A percentile compares a stretch with the other conserved stretches of the same genome.
Conservation (phyloP, 2,888 invertebrate species). For the Eurytoma adleriae region DNA sequence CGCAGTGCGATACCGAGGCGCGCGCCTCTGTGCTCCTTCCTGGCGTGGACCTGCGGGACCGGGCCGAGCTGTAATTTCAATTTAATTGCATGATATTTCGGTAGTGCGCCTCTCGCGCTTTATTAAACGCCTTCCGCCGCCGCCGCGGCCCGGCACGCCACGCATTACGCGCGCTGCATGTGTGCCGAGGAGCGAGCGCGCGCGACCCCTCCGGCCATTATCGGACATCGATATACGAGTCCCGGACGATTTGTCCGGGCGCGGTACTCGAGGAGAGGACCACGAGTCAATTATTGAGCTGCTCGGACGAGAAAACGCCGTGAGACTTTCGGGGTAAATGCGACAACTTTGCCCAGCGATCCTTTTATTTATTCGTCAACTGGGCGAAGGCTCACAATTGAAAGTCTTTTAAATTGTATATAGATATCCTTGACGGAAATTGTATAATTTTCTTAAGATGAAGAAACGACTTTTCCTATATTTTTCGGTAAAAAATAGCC, state of each 20-base stretch:
- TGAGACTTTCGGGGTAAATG: too few relatives aligned
- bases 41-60: constrained; percentile 57
- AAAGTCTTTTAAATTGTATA: too few relatives aligned
- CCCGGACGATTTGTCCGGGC: constrained; percentile 35
- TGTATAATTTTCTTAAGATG: too few relatives aligned
- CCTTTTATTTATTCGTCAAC: too few relatives aligned
- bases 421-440: too few relatives aligned
- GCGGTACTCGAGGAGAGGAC: not conserved
- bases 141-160: constrained; percentile 57
- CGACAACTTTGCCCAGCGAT: too few relatives aligned
- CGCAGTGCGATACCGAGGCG: constrained; percentile 16
- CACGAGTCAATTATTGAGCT: too few relatives aligned
- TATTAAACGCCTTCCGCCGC: constrained; percentile 67
- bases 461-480: too few relatives aligned
- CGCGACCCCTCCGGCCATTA: constrained; percentile 6
- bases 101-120: constrained; percentile 60
- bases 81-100: constrained; percentile 72
- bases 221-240: not conserved
- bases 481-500: too few relatives aligned
- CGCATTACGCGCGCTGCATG: not conserved
- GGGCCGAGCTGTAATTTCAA: constrained; percentile 65
- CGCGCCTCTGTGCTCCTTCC: constrained; percentile 28
- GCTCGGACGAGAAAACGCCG: too few relatives aligned
- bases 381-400: too few relatives aligned
- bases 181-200: not conserved